Evolutionary conservation across 2,797 vertebrate genomes (phyloP), one percentile per base, ranked within the genome.

Genomic region (Crocidura indochinensis): DNA sequence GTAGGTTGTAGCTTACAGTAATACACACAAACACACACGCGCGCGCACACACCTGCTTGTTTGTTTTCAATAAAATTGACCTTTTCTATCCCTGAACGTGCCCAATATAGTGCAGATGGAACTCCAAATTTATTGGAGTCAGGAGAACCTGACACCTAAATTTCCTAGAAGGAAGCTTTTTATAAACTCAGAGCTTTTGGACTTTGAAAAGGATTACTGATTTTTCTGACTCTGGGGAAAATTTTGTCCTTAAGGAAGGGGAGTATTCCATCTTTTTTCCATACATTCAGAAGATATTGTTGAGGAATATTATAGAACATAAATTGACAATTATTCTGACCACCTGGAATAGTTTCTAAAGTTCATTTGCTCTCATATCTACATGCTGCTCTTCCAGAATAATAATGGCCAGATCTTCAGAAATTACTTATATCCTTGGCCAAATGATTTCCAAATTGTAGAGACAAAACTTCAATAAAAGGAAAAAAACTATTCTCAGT

Each of bases 221-320:
- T 93, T 80, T 69, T 29, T 51, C 12, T 91, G 75, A 91, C 9
- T 44, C 44, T 77, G 19, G n/a, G 46, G 72, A 80, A 76, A 86
- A 74, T 68, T 49, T 62, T 74, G 6, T 68, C 49, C 44, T 11
- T 15, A 22, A 29, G 31, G 9, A 6, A 31, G n/a, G 79, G 20
- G 20, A 10, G 27, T 71, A 2, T 20, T 31, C 4, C 12, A 46
- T 64, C 31, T 72, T 31, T 53, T 11, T 65, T 20, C 46, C 53
- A n/a, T 77, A 91, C 27, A 60, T 1, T 26, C 12, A 62, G 31
- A 38, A 9, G 1, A 2, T 22, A 82, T 88, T 78, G 29, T 47
- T 74, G 12, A 47, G 51, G 49, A 75, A 29, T 29, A 26, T 51
- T 74, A 46, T 44, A 89, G 38, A 87, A 74, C 24, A 20, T 24